phyloP scores from a whole-genome alignment of 2,113 vertebrate genomes.

The Seriola quinqueradiata region DNA sequence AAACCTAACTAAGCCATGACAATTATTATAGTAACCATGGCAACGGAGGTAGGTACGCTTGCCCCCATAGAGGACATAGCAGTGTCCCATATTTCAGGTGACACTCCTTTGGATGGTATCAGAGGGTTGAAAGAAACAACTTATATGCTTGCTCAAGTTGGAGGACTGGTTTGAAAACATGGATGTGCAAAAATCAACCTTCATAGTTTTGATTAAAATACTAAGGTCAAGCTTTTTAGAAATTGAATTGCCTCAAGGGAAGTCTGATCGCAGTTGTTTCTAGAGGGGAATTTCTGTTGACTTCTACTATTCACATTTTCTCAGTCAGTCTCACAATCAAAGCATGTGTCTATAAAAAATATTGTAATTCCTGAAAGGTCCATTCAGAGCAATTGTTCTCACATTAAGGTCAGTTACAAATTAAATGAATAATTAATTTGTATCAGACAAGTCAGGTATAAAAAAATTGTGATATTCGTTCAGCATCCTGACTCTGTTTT shows the following conservation, averaged over 20 bases:
- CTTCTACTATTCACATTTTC: background rate
- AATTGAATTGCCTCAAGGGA: background rate
- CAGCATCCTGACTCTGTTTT: background rate
- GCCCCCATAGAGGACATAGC: too few species aligned
- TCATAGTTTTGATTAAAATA: background rate
- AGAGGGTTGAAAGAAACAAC: too few species aligned
- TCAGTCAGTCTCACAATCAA: background rate
- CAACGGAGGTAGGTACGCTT: too few species aligned
- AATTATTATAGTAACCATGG: too few species aligned
- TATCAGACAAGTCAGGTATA: background rate
- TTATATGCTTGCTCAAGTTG: too few species aligned
- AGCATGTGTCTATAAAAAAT: background rate
- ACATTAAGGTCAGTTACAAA: constrained; percentile 26
- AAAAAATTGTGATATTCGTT: background rate
- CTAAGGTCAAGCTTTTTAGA: too few species aligned
- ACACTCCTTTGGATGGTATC: too few species aligned
- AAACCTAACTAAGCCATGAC: too few species aligned
- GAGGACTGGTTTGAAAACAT: too few species aligned
- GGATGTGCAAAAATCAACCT: background rate
- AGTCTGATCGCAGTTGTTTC: background rate
- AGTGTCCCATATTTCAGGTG: too few species aligned
- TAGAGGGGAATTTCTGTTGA: background rate
- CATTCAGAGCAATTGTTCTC: background rate
- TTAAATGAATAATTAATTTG: constrained; percentile 45
- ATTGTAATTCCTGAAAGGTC: background rate